Conservation (phyloP, 35 echinoderm and acorn worm species). For the Acanthaster planci region DNA sequence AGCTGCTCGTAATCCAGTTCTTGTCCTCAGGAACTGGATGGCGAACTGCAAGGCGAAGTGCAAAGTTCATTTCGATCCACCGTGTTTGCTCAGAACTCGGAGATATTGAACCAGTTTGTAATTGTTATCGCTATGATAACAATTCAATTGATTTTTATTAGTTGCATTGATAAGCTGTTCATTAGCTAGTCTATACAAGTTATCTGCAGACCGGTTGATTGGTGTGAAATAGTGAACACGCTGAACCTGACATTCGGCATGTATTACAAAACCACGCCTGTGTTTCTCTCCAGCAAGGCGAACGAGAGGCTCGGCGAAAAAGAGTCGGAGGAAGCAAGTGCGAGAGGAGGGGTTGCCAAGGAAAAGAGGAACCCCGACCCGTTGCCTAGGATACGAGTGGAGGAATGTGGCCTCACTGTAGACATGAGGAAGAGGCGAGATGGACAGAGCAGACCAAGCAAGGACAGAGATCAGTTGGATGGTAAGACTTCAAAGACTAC, state of each 20-base stretch:
- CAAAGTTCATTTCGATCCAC: no score
- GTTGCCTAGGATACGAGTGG: slow-evolving; percentile 57
- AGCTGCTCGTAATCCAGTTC: no score
- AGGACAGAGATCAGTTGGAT: background rate
- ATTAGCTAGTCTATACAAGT: no score
- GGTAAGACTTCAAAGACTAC: background rate
- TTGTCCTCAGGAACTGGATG: no score
- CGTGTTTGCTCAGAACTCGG: no score
- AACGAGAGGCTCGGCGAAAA: background rate
- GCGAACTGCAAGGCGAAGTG: no score
- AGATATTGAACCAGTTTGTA: no score
- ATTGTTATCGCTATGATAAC: no score
- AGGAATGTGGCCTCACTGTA: slow-evolving; percentile 64
- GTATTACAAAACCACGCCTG: slow-evolving; percentile 7
- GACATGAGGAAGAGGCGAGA: slow-evolving; percentile 6
- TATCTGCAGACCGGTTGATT: no score
- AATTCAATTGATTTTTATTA: no score
- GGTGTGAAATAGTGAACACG: no score
- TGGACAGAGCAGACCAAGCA: background rate
- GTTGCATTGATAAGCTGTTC: no score
- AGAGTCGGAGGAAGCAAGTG: background rate
- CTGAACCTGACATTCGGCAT: background rate
- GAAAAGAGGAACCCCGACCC: background rate
- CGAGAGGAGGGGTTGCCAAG: background rate
- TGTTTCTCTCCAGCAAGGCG: background rate